Percentiles rank a stretch among this genome's conserved stretches.
phyloP scores from a whole-genome alignment of 2,113 vertebrate species.

The Acanthochromis polyacanthus region DNA sequence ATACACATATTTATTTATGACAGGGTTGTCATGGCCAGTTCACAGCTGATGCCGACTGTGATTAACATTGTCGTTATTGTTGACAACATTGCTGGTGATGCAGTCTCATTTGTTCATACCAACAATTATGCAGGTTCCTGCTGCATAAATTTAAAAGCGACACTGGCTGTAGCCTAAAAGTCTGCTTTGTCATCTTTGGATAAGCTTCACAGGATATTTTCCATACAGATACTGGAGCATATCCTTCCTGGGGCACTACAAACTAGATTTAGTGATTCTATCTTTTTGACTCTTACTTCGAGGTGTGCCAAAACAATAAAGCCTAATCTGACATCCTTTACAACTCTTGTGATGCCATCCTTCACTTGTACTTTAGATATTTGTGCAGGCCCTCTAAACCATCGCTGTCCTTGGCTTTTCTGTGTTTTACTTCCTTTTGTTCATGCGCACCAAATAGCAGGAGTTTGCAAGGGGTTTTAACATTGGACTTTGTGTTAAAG shows the following conservation, averaged over 20 bases:
- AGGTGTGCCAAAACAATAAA: slow-evolving; percentile 56
- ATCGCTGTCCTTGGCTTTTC: slow-evolving; percentile 42
- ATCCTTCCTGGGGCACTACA: slow-evolving; percentile 17
- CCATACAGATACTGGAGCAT: slow-evolving; percentile 4
- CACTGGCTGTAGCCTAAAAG: not conserved
- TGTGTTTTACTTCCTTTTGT: slow-evolving; percentile 11
- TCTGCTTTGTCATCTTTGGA: slow-evolving; percentile 30
- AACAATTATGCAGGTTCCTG: not conserved
- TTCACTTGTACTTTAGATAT: slow-evolving; percentile 52
- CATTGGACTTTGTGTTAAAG: not conserved
- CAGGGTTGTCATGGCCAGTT: not conserved
- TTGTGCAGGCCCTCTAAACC: slow-evolving; percentile 34
- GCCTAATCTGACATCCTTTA: slow-evolving; percentile 26
- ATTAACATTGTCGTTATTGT: not conserved
- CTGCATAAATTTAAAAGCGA: not conserved
- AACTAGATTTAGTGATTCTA: slow-evolving; percentile 42
- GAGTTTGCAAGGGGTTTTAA: not conserved
- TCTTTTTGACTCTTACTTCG: slow-evolving; percentile 50
- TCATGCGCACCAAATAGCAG: not conserved
- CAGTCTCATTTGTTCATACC: not conserved
- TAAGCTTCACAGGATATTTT: slow-evolving; percentile 15
- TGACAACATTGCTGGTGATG: not conserved
- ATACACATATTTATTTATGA: not conserved
- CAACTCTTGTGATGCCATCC: slow-evolving; percentile 39
- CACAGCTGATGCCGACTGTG: not conserved